Conservation (phyloP, 1,140 invertebrate genomes). For the Tetramorium parvispinum region DNA sequence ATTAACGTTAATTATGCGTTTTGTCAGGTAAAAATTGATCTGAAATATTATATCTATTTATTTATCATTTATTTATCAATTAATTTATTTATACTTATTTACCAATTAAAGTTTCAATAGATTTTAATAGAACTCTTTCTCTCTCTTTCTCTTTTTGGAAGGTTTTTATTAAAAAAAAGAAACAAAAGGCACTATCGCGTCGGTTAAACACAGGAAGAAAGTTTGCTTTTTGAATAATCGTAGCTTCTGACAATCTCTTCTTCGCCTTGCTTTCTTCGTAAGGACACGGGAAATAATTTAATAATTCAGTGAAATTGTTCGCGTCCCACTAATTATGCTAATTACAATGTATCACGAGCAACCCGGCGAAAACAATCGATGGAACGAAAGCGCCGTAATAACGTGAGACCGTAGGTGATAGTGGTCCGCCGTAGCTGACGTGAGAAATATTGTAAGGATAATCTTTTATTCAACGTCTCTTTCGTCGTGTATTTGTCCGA, state of each 20-base stretch:
- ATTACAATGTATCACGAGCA: conserved; percentile 17
- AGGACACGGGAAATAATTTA: neutral
- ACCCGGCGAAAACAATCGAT: conserved; percentile 19
- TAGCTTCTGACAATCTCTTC: neutral
- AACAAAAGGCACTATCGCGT: neutral
- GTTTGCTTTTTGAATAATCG: neutral
- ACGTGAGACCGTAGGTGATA: neutral
- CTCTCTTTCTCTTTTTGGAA: neutral
- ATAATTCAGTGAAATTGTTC: conserved; percentile 54
- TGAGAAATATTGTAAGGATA: neutral
- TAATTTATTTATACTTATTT: neutral
- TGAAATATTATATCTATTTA: neutral
- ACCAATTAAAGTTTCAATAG: neutral
- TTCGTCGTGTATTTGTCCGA: conserved; percentile 1
- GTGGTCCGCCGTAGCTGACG: neutral
- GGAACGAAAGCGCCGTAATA: neutral
- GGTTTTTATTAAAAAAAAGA: neutral
- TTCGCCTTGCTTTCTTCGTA: neutral
- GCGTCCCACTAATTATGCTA: conserved; percentile 15
- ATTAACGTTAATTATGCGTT: neutral
- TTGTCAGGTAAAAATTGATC: conserved; percentile 7
- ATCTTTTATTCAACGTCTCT: conserved; percentile 62
- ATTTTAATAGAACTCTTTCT: neutral
- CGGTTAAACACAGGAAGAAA: neutral
- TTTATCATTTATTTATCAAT: neutral